Evolutionary conservation across 2,888 invertebrate genomes (phyloP).

Genomic region (Lithophane leautieri): DNA sequence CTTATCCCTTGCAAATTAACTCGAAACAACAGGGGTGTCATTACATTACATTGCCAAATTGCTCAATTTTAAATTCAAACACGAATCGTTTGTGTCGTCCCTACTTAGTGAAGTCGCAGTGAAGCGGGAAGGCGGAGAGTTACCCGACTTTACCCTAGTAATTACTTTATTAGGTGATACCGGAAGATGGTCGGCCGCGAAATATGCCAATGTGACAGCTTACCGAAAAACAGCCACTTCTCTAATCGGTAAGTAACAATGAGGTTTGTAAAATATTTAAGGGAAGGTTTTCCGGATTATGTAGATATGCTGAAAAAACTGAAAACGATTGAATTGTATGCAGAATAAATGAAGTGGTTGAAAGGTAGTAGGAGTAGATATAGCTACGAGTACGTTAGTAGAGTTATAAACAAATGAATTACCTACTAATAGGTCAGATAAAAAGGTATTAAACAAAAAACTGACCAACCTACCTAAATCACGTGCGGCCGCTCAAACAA

Average conservation of each 20-base stretch:
- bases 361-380: neutral
- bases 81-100: constrained; percentile 66
- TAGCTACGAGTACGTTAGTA: neutral
- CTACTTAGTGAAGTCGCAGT: constrained; percentile 53
- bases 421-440: constrained; percentile 27
- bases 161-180: constrained; percentile 84
- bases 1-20: constrained; percentile 45
- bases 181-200: constrained; percentile 74
- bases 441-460: constrained; percentile 41
- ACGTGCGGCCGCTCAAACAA: constrained; percentile 71
- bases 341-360: neutral
- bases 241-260: constrained; percentile 52
- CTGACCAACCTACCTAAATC: constrained; percentile 66
- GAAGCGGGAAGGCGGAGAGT: constrained; percentile 60
- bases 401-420: neutral
- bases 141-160: constrained; percentile 70
- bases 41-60: constrained; percentile 65
- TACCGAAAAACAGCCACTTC: constrained; percentile 64
- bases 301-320: neutral
- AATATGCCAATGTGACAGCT: constrained; percentile 73
- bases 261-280: constrained; percentile 38
- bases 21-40: constrained; percentile 50
- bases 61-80: constrained; percentile 67
- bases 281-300: constrained; percentile 7
- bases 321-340: neutral